Evolutionary conservation across 2,113 vertebrate species (phyloP).

Genomic region (Tyto alba): DNA sequence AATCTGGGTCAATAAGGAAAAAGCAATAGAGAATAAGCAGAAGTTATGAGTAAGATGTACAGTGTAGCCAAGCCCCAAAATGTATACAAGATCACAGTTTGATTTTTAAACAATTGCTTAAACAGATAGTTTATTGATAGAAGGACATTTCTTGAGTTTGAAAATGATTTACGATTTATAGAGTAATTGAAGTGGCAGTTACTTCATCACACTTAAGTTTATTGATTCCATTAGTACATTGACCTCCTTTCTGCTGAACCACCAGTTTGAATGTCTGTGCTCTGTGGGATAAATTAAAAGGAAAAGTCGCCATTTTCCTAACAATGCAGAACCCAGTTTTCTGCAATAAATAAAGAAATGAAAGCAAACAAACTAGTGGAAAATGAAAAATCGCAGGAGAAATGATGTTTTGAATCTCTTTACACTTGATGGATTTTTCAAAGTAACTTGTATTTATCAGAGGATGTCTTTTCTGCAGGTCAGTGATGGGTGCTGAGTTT

Average conservation of each 20-base stretch:
- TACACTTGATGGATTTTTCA: background rate
- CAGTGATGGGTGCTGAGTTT: background rate
- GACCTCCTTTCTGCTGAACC: constrained; percentile 36
- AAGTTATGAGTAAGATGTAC: background rate
- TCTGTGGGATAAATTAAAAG: background rate
- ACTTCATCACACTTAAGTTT: constrained; percentile 47
- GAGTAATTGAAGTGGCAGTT: constrained; percentile 29
- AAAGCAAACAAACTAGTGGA: background rate
- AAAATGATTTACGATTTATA: background rate
- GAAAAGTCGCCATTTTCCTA: background rate
- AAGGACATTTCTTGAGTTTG: background rate
- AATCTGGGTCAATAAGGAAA: background rate
- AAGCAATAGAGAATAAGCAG: background rate
- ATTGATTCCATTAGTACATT: constrained; percentile 45
- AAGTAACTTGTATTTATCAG: background rate
- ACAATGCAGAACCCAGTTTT: background rate
- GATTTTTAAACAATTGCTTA: constrained; percentile 47
- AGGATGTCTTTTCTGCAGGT: background rate
- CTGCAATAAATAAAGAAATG: background rate
- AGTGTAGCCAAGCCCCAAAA: background rate
- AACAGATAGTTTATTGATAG: background rate
- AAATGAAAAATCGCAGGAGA: background rate
- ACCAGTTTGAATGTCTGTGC: background rate
- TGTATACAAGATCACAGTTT: constrained; percentile 28
- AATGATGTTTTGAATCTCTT: background rate